Evolutionary conservation across 2,888 invertebrate species (phyloP).

Genomic region (Pollenia amentaria): DNA sequence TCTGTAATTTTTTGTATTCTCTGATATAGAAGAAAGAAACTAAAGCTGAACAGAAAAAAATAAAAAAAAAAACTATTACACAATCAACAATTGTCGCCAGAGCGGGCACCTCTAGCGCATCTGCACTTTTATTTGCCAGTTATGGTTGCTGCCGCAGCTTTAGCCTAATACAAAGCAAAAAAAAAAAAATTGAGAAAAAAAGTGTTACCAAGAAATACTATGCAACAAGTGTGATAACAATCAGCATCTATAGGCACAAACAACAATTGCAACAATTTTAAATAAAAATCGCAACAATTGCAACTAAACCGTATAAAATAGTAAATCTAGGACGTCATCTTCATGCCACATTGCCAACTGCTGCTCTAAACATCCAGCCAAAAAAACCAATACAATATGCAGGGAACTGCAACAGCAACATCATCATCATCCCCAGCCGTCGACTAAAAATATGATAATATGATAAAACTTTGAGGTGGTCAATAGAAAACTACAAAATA

Average conservation of each 20-base stretch:
- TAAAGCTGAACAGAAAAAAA: not conserved
- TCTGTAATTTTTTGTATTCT: conserved; percentile 6
- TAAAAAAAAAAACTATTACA: conserved; percentile 53
- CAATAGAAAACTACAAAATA: conserved; percentile 63
- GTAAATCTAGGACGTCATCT: conserved; percentile 64
- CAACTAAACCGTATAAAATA: conserved; percentile 52
- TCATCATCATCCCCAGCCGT: conserved; percentile 43
- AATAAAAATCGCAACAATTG: conserved; percentile 71
- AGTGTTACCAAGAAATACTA: conserved; percentile 71
- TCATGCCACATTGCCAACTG: conserved; percentile 47
- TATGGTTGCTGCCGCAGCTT: conserved; percentile 24
- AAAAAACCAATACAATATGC: not conserved
- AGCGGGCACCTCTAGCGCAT: conserved; percentile 62
- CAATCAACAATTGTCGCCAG: conserved; percentile 71
- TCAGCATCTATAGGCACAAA: conserved; percentile 57
- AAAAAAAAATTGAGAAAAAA: conserved; percentile 27
- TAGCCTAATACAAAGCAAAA: not conserved
- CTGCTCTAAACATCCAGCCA: not conserved
- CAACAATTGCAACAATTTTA: conserved; percentile 19
- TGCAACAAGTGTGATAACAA: conserved; percentile 73
- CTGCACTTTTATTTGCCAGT: conserved; percentile 57
- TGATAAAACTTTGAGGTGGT: conserved; percentile 74
- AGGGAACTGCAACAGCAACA: conserved; percentile 13
- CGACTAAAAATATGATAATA: conserved; percentile 71
- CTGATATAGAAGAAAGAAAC: conserved; percentile 7